Evolutionary conservation across 1,140 invertebrate genomes (phyloP).

Genomic region (Pollicipes pollicipes): DNA sequence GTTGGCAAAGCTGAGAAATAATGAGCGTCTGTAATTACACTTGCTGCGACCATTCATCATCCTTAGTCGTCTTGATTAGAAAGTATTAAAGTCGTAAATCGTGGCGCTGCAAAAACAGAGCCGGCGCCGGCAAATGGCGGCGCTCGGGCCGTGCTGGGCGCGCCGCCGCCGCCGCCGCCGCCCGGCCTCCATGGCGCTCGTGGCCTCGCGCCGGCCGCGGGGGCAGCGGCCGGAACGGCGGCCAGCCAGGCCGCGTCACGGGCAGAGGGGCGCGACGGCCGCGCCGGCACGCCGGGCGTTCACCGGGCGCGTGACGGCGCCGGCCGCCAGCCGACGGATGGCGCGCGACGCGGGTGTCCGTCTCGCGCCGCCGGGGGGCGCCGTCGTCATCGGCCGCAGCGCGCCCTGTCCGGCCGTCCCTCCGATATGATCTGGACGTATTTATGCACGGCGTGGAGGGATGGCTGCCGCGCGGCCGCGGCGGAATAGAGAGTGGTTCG

Average conservation of each 20-base stretch:
- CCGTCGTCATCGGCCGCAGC: too few species aligned
- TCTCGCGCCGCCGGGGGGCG: not conserved
- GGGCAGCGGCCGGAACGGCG: too few species aligned
- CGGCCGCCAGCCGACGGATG: too few species aligned
- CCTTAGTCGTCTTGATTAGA: not conserved
- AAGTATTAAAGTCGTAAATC: slow-evolving; percentile 2
- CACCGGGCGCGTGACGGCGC: not conserved
- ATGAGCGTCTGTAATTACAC: not conserved
- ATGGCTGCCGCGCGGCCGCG: not conserved
- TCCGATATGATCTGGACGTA: not conserved
- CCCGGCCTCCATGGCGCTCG: too few species aligned
- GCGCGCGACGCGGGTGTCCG: too few species aligned
- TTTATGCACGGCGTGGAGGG: not conserved
- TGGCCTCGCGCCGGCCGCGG: too few species aligned
- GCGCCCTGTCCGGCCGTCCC: too few species aligned
- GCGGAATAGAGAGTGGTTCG: not conserved
- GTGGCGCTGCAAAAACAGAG: not conserved
- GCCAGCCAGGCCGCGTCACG: too few species aligned
- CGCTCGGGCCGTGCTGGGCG: not conserved
- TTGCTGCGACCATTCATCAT: not conserved
- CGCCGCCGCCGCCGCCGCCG: too few species aligned
- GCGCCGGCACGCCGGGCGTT: not conserved
- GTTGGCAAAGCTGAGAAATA: not conserved
- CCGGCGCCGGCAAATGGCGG: not conserved
- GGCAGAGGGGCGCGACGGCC: too few species aligned